A percentile compares a stretch with the other conserved stretches of the same genome.
These are phyloP conservation scores for Alcedo atthis DNA, from an alignment of 2,797 vertebrate genomes.

Conservation along the genomic window DNA sequence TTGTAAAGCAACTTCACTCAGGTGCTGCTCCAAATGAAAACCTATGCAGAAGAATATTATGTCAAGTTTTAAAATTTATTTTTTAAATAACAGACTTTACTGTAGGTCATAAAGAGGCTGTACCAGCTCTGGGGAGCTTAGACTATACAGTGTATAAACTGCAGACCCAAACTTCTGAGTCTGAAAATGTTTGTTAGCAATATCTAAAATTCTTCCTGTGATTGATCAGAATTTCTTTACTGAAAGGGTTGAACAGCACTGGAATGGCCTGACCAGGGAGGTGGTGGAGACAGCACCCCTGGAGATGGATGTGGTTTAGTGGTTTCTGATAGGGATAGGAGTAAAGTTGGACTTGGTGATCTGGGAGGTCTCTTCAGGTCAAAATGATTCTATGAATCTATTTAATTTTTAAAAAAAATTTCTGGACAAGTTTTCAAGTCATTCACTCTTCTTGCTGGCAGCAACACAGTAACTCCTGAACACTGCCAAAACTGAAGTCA, in stretches of 20 bases:
- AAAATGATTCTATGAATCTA: too few relatives aligned
- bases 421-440: background rate
- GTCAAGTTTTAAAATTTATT: background rate
- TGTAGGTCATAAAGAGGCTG: background rate
- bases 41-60: slow-evolving; percentile 75
- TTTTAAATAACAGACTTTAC: background rate
- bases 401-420: background rate
- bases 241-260: too few relatives aligned
- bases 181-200: background rate
- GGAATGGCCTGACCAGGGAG: too few relatives aligned
- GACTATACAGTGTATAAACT: rapidly evolving
- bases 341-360: too few relatives aligned
- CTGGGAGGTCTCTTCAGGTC: too few relatives aligned
- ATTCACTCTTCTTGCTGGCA: background rate
- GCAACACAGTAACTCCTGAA: background rate
- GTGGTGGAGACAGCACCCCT: too few relatives aligned
- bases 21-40: slow-evolving; percentile 95
- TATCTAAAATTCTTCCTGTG: background rate
- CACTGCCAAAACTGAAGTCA: background rate
- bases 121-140: background rate
- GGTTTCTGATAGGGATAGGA: too few relatives aligned
- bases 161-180: background rate
- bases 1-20: slow-evolving; percentile 96
- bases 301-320: too few relatives aligned
- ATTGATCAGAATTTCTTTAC: background rate